Evolutionary conservation across 2,888 invertebrate genomes (phyloP).

Genomic region (Synergus laeviventris): DNA sequence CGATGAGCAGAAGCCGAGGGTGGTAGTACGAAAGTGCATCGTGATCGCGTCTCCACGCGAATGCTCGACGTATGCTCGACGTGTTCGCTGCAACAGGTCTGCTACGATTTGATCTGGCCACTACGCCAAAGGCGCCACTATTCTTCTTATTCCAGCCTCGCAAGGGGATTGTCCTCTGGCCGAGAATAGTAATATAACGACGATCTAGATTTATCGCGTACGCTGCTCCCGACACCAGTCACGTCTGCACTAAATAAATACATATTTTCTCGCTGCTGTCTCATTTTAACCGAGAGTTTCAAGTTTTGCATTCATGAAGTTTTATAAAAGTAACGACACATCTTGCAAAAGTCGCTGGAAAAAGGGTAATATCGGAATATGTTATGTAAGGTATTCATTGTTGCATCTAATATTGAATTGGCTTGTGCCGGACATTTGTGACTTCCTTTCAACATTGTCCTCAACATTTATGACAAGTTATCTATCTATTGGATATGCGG

Average conservation of each 20-base stretch:
- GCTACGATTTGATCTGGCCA: slow-evolving; percentile 60
- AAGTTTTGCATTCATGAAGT: background rate
- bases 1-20: background rate
- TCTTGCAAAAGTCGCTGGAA: background rate
- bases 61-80: slow-evolving; percentile 51
- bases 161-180: slow-evolving; percentile 16
- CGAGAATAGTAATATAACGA: slow-evolving; percentile 28
- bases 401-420: slow-evolving; percentile 11
- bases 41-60: background rate
- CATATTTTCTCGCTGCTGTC: background rate
- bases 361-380: background rate
- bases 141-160: slow-evolving; percentile 2
- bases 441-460: background rate
- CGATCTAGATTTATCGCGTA: slow-evolving; percentile 24
- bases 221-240: background rate
- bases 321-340: background rate
- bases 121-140: slow-evolving; percentile 52
- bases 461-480: background rate
- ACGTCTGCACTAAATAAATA: slow-evolving; percentile 2
- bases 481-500: background rate
- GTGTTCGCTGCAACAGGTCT: slow-evolving; percentile 64
- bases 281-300: background rate
- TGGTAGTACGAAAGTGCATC: slow-evolving; percentile 1
- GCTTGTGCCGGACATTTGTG: background rate
- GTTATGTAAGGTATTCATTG: background rate